These are phyloP conservation scores for Ornithorhynchus anatinus DNA, from an alignment of 2,113 vertebrate species.

Conservation along the genomic window DNA sequence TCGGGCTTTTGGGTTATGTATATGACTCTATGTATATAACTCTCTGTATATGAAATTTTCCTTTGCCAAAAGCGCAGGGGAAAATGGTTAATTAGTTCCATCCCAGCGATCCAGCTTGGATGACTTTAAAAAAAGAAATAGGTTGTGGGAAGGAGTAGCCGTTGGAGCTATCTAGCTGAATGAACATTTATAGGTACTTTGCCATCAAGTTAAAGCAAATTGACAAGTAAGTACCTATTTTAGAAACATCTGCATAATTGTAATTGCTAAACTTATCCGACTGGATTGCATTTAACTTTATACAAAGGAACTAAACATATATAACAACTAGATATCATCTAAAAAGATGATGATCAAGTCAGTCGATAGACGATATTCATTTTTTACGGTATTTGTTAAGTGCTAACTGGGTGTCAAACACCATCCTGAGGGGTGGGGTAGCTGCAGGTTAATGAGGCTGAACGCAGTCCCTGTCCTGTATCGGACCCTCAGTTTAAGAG, in stretches of 20 bases:
- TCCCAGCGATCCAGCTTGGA: slow-evolving; percentile 48
- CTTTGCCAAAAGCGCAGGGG: slow-evolving; percentile 16
- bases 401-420: no score
- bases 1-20: slow-evolving; percentile 35
- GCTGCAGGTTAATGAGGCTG: no score
- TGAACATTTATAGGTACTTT: slow-evolving; percentile 36
- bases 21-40: slow-evolving; percentile 47
- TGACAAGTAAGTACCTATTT: slow-evolving; percentile 47
- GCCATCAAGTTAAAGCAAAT: slow-evolving; percentile 38
- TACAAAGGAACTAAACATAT: not conserved
- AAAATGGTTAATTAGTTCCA: slow-evolving; percentile 44
- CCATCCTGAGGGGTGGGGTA: no score
- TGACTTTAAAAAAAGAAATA: slow-evolving; percentile 33
- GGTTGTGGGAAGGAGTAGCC: slow-evolving; percentile 36
- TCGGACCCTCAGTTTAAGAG: no score
- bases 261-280: slow-evolving; percentile 33
- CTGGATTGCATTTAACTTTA: slow-evolving; percentile 29
- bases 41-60: slow-evolving; percentile 54
- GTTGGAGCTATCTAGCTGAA: slow-evolving; percentile 38
- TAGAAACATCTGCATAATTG: slow-evolving; percentile 35
- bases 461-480: no score
- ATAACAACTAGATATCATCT: not conserved
- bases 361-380: no score
- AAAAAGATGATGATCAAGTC: not conserved
- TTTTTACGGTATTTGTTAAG: no score